These are phyloP conservation scores for Alethe castanea DNA, from an alignment of 2,113 vertebrate species.

Conservation along the genomic window DNA sequence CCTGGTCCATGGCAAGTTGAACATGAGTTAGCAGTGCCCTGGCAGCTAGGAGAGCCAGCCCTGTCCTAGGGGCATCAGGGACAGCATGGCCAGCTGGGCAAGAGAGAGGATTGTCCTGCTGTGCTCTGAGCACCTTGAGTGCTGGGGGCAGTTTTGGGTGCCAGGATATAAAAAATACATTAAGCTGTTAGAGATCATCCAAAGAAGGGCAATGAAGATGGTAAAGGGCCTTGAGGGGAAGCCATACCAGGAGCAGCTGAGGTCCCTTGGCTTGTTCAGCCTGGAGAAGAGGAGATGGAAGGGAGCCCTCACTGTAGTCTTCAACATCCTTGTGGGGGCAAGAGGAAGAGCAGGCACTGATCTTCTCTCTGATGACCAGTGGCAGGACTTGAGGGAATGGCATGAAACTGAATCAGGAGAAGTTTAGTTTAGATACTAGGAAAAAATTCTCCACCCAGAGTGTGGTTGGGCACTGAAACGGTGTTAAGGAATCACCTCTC, in stretches of 20 bases:
- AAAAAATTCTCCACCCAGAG: neutral
- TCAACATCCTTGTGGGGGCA: neutral
- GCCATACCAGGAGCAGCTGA: neutral
- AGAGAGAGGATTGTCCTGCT: neutral
- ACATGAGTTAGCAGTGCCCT: neutral
- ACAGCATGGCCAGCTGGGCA: rapidly evolving
- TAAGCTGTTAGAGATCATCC: neutral
- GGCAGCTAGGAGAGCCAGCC: neutral
- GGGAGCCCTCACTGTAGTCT: neutral
- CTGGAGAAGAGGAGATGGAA: neutral
- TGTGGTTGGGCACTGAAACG: neutral
- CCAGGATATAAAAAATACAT: neutral
- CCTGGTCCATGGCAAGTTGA: rapidly evolving
- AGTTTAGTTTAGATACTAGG: neutral
- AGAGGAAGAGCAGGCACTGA: neutral
- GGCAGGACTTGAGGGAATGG: neutral
- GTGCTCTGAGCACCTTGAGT: neutral
- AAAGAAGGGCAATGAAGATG: neutral
- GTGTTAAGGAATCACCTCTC: neutral
- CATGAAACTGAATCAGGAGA: neutral
- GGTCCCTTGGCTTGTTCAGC: neutral
- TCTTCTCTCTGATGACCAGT: neutral
- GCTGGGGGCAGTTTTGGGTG: neutral
- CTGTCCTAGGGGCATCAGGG: rapidly evolving
- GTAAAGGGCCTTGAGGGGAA: neutral